A percentile compares a stretch with the other conserved stretches of the same genome.
Conservation (phyloP, 2,113 vertebrate species). For the Forbesichthys agassizii region DNA sequence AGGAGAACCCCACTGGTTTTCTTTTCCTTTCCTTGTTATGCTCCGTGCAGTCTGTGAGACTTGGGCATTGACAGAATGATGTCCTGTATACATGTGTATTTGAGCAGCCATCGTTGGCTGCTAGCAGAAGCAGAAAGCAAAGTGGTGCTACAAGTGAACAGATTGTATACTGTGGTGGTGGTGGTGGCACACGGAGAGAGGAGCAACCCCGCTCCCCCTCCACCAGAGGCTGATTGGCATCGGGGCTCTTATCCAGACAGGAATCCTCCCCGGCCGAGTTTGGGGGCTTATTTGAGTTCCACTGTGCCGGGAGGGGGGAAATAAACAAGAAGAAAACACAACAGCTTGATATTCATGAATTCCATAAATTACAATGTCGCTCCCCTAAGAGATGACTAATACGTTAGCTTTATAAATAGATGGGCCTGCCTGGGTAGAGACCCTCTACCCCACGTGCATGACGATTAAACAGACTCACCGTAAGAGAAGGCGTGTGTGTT, state of each 20-base stretch:
- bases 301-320: slow-evolving; percentile 12
- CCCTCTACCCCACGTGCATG: slow-evolving; percentile 46
- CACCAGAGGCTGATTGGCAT: slow-evolving; percentile 39
- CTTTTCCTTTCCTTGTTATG: no score
- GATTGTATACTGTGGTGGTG: slow-evolving; percentile 10
- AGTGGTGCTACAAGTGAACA: slow-evolving; percentile 12
- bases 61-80: not conserved
- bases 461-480: slow-evolving; percentile 42
- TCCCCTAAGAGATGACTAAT: slow-evolving; percentile 73
- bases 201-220: not conserved
- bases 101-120: not conserved
- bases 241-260: slow-evolving; percentile 26
- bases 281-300: slow-evolving; percentile 48
- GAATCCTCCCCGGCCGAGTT: slow-evolving; percentile 23
- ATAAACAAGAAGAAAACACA: slow-evolving; percentile 57
- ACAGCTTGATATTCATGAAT: slow-evolving; percentile 71
- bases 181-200: slow-evolving; percentile 8
- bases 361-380: slow-evolving; percentile 70
- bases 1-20: not conserved
- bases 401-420: slow-evolving; percentile 75
- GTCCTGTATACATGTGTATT: not conserved
- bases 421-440: slow-evolving; percentile 48
- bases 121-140: not conserved
- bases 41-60: not conserved
- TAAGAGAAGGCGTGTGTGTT: slow-evolving; percentile 7